Evolutionary conservation across 2,888 invertebrate genomes (phyloP), one percentile per base, ranked within the genome.

Genomic region (Oxycera nigricornis): DNA sequence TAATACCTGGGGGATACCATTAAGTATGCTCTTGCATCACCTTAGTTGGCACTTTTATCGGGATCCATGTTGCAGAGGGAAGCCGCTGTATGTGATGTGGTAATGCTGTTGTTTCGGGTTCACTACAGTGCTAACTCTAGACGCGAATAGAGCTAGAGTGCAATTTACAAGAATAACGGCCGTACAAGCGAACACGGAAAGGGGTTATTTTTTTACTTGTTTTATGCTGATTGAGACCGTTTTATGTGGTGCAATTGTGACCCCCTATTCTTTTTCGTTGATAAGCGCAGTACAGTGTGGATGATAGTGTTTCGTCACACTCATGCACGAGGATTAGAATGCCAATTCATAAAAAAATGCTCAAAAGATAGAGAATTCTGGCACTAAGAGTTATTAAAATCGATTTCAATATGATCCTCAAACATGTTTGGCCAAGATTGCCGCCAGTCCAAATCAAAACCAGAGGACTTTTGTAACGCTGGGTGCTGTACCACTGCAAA

Each of bases 1-100:
- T 31, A 52, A 31, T 52, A 70, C 70, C 52, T 70, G 70, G 41
- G 70, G 52, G 52, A 68, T 46, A 50, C 68, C 50, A 68, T 68
- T 50, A 50, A 68, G 55, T 14, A 52, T 35, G 70, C 52, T 70
- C 9, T 35, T 70, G 55, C 70, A 70, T 70, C 70, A 55, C 52
- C 52, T 52, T 52, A 55, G 70, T 35, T 52, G 31, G 30, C 70
- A 52, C 55, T 52, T 50, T 70, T 24, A 52, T 41, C 24, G 52
- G 20, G 17, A 41, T 65, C 65, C n/a, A 20, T 20, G 70, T 70
- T 70, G 11, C 50, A 17, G 50, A 52, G 30, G 50, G 30, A 68
- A 30, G n/a, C 68, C 46, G 50, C 31, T 52, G 70, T 30, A 20
- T 50, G 50, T 50, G 70, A 52, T 70, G 52, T 31, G 52, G 55